Conservation (phyloP, 2,888 invertebrate species). For the Athrips mouffetella region DNA sequence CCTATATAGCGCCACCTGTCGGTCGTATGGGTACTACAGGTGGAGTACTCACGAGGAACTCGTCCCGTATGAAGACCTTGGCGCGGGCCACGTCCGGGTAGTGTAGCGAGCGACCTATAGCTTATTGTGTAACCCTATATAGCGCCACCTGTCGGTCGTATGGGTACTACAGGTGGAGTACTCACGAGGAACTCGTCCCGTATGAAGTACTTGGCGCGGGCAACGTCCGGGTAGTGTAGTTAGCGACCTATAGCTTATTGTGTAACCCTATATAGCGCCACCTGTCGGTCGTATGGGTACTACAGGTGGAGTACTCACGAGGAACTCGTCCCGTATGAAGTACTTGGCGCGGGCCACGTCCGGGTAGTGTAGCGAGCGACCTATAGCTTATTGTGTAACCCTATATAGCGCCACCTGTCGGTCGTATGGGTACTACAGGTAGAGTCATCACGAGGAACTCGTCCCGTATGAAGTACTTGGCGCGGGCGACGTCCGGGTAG, state of each 20-base stretch:
- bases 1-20: too few species aligned
- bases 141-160: too few species aligned
- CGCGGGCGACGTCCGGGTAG: conserved; percentile 90
- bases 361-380: neutral
- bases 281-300: conserved; percentile 68
- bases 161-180: conserved; percentile 47
- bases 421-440: neutral
- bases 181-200: conserved; percentile 99
- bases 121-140: too few species aligned
- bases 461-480: conserved; percentile 87
- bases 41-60: conserved; percentile 94
- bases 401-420: neutral
- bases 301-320: neutral
- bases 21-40: too few species aligned
- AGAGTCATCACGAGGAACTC: conserved; percentile 92
- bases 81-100: conserved; percentile 81
- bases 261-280: too few species aligned
- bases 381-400: too few species aligned
- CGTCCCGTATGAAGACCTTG: conserved; percentile 99
- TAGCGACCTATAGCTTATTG: too few species aligned
- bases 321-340: neutral
- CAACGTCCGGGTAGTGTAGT: conserved; percentile 95
- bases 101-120: too few species aligned
- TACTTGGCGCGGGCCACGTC: neutral
- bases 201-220: conserved; percentile 99